A percentile compares a stretch with the other conserved stretches of the same genome.
Conservation (phyloP, 92 coral and sea anemone genomes). For the Blastomussa wellsi region DNA sequence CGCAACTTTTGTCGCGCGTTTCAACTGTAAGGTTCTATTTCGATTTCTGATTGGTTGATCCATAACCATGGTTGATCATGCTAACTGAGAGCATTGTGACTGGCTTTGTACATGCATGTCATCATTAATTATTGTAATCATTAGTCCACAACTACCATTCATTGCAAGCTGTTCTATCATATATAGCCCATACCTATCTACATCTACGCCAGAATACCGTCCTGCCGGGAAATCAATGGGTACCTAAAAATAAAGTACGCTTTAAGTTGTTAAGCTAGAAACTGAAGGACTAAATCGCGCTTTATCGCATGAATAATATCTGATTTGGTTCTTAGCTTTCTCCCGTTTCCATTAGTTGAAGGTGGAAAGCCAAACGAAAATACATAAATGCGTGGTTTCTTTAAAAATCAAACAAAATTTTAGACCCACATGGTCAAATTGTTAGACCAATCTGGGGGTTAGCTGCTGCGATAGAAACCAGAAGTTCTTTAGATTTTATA, state of each 20-base stretch:
- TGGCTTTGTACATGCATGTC: background rate
- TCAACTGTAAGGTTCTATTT: background rate
- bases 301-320: background rate
- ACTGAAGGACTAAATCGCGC: background rate
- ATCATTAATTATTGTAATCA: background rate
- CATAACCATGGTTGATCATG: background rate
- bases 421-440: too few species aligned
- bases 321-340: background rate
- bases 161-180: too few species aligned
- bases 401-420: too few species aligned
- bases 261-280: background rate
- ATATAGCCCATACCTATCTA: conserved; percentile 72
- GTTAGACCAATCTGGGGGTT: too few species aligned
- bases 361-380: background rate
- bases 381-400: too few species aligned
- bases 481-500: too few species aligned
- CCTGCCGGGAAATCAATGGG: conserved; percentile 80
- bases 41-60: background rate
- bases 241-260: conserved; percentile 47
- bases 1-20: too few species aligned
- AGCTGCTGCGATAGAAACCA: too few species aligned
- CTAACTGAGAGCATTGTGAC: background rate
- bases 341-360: too few species aligned
- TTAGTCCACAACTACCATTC: background rate
- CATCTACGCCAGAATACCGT: conserved; percentile 92